A percentile compares a stretch with the other conserved stretches of the same genome.
phyloP scores from a whole-genome alignment of 2,888 invertebrate species.

The Tinea trinotella region DNA sequence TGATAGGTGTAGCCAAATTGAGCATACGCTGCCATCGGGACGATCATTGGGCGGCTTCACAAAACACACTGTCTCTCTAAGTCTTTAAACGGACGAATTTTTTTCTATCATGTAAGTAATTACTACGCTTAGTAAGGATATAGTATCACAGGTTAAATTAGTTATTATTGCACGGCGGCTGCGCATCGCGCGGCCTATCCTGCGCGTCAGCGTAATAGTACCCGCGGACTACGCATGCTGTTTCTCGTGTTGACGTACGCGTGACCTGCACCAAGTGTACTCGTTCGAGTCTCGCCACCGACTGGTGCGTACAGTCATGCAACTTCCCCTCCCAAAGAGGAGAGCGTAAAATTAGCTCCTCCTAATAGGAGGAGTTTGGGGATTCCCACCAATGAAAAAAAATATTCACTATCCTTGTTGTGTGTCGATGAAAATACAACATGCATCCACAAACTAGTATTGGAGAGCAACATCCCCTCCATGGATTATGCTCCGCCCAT shows the following conservation, averaged over 20 bases:
- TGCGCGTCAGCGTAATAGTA: slow-evolving; percentile 57
- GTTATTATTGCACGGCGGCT: slow-evolving; percentile 50
- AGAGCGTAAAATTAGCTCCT: slow-evolving; percentile 49
- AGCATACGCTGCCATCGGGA: slow-evolving; percentile 84
- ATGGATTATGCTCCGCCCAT: slow-evolving; percentile 37
- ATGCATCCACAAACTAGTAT: slow-evolving; percentile 29
- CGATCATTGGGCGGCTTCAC: slow-evolving; percentile 71
- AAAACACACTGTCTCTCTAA: slow-evolving; percentile 67
- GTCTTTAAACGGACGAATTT: slow-evolving; percentile 58
- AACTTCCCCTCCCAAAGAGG: slow-evolving; percentile 65
- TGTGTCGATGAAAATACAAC: slow-evolving; percentile 32
- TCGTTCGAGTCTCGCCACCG: slow-evolving; percentile 59
- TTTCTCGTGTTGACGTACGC: slow-evolving; percentile 38
- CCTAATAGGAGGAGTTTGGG: slow-evolving; percentile 45
- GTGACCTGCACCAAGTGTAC: slow-evolving; percentile 52
- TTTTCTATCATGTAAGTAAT: slow-evolving; percentile 45
- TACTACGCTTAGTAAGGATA: slow-evolving; percentile 13
- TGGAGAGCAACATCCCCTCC: slow-evolving; percentile 50
- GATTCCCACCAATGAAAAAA: slow-evolving; percentile 42
- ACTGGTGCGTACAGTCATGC: slow-evolving; percentile 65
- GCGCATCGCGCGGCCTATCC: slow-evolving; percentile 61
- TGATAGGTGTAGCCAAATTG: slow-evolving; percentile 95
- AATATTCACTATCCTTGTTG: slow-evolving; percentile 53
- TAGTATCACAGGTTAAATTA: slow-evolving; percentile 58
- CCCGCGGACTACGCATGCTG: slow-evolving; percentile 60